Base-by-base conservation (phyloP, 2,888 invertebrate genomes). In the Ecliptopera silaceata region DNA sequence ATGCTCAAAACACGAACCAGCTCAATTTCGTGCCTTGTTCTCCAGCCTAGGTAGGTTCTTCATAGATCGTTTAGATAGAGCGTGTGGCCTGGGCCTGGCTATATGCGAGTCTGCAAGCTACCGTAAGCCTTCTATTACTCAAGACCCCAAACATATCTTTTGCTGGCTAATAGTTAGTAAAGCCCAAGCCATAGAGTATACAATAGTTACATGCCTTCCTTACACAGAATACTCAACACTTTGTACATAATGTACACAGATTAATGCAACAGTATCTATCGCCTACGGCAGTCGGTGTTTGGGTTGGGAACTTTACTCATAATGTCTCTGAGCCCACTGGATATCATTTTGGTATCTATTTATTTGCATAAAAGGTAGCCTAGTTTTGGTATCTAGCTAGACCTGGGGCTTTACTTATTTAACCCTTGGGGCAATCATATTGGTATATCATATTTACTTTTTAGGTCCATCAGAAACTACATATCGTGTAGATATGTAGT, bases 221-320 rank as follows among this genome's bases (percentile, higher is more conserved):
- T 3, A 12, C 18, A 42, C 36, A 31, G 34, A 36, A 13, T 10
- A 20, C 2, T 1, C 4, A 31, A 49, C n/a, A 39, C 32, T 42
- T 49, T 20, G 13, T 49, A 41, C 2, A 6, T 15, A n/a, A 10
- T 11, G 22, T 5, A 6, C 50, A 34, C 12, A 49, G 43, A 55
- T 12, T 34, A 13, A 31, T 22, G 32, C 18, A 1, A 18, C 31
- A 15, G 43, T 42, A n/a, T 38, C 36, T 36, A 48, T 22, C 12
- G 29, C 34, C 39, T 17, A 13, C 15, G 15, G 47, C 12, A 20
- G 34, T 26, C 22, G 15, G 42, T 41, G 45, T 51, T 46, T 43
- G 46, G 34, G 49, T 51, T 51, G 6, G 38, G 46, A 62, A 64
- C 62, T 62, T 62, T 55, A 34, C 54, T 55, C 58, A 60, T 59